Evolutionary conservation across 2,113 vertebrate species (phyloP).

Genomic region (Uropsilus gracilis): DNA sequence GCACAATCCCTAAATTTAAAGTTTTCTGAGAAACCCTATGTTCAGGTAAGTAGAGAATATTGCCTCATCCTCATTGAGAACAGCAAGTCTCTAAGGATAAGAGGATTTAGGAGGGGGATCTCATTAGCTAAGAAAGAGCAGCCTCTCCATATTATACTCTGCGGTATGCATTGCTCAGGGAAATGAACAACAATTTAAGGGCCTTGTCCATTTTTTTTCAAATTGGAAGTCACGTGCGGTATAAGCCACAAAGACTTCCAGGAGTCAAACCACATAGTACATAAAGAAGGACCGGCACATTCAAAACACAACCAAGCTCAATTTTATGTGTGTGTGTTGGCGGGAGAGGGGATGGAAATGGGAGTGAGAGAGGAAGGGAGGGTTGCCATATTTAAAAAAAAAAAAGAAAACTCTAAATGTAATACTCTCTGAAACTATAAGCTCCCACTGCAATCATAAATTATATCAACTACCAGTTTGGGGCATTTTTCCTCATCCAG

Average conservation of each 20-base stretch:
- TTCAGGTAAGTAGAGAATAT: not conserved
- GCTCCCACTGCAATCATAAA: slow-evolving; percentile 70
- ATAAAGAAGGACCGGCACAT: slow-evolving; percentile 50
- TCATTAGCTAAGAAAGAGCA: not conserved
- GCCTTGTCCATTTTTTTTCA: not conserved
- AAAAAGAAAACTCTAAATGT: slow-evolving; percentile 43
- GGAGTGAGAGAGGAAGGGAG: not conserved
- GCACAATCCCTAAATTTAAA: not conserved
- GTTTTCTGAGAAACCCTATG: not conserved
- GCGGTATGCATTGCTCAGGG: not conserved
- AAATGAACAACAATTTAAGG: not conserved
- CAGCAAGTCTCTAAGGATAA: not conserved
- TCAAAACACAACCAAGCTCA: slow-evolving; percentile 51
- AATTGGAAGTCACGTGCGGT: not conserved
- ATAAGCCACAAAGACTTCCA: not conserved
- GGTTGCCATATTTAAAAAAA: not conserved
- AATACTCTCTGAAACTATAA: slow-evolving; percentile 62
- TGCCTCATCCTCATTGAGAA: not conserved
- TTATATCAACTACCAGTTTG: slow-evolving; percentile 64
- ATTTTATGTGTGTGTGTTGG: slow-evolving; percentile 19
- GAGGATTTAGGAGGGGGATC: not conserved
- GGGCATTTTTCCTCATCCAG: slow-evolving; percentile 59
- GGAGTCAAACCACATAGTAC: slow-evolving; percentile 47
- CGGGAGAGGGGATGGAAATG: too few species aligned
- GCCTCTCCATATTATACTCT: not conserved